Conservation (phyloP, 2,888 invertebrate genomes). For the Cheilosia vernalis region DNA sequence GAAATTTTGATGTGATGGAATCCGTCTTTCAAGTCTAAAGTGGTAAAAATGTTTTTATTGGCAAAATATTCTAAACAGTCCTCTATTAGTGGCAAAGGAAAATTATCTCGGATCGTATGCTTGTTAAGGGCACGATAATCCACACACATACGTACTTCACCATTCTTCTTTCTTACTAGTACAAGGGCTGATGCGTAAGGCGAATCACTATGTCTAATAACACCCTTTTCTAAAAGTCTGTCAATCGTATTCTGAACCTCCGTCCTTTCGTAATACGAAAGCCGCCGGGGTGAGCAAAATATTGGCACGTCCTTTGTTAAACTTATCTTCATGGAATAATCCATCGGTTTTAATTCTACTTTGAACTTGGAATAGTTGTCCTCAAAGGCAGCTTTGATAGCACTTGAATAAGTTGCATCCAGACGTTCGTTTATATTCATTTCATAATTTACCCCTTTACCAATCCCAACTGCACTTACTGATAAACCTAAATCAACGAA, state of each 20-base stretch:
- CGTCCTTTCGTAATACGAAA: slow-evolving; percentile 15
- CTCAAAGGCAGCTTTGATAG: not conserved
- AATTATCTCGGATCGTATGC: slow-evolving; percentile 54
- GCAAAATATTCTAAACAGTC: slow-evolving; percentile 45
- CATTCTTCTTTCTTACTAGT: slow-evolving; percentile 51
- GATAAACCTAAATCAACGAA: too few species aligned
- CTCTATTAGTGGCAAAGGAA: slow-evolving; percentile 33
- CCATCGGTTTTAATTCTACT: not conserved
- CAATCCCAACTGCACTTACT: too few species aligned
- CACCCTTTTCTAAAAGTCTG: not conserved
- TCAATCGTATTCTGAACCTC: too few species aligned
- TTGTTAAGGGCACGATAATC: slow-evolving; percentile 27
- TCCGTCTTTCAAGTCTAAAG: slow-evolving; percentile 73
- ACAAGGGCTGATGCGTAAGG: slow-evolving; percentile 30
- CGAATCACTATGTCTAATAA: not conserved
- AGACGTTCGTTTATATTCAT: too few species aligned
- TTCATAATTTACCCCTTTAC: too few species aligned
- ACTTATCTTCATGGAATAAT: slow-evolving; percentile 1
- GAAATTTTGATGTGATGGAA: slow-evolving; percentile 40
- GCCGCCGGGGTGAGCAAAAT: not conserved
- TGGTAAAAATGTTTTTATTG: slow-evolving; percentile 13
- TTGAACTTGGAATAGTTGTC: not conserved
- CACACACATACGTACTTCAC: slow-evolving; percentile 34
- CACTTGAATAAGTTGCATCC: too few species aligned
- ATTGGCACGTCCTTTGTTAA: slow-evolving; percentile 14